Conservation (phyloP, 2,797 vertebrate genomes). For the Salarias fasciatus region DNA sequence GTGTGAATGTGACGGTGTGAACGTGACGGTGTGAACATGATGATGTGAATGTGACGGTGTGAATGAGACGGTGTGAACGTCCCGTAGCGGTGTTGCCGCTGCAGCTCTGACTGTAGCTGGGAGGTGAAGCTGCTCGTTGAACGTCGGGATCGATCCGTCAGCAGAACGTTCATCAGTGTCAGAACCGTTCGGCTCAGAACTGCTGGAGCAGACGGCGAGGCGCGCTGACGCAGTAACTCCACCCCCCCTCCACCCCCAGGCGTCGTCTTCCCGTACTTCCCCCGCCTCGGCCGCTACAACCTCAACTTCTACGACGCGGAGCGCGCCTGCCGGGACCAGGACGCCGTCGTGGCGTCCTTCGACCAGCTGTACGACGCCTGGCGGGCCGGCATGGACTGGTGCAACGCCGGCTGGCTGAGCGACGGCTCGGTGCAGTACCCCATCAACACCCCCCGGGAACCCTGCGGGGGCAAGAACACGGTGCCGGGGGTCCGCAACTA, state of each 20-base stretch:
- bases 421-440: conserved; percentile 96
- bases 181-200: too few species aligned
- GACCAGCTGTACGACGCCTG: conserved; percentile 94
- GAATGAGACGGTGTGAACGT: too few species aligned
- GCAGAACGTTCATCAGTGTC: conserved; percentile 26
- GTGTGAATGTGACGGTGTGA: too few species aligned
- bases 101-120: too few species aligned
- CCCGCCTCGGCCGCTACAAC: conserved; percentile 92
- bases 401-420: conserved; percentile 95
- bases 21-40: too few species aligned
- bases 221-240: neutral
- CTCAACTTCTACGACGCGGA: conserved; percentile 92
- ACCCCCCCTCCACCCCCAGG: conserved; percentile 73
- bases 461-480: conserved; percentile 92
- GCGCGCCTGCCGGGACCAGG: conserved; percentile 89
- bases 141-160: conserved; percentile 41
- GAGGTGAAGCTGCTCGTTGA: conserved; percentile 2
- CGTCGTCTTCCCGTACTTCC: conserved; percentile 92
- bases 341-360: conserved; percentile 90
- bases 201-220: too few species aligned
- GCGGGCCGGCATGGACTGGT: conserved; percentile 94
- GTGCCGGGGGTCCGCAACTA: conserved; percentile 92
- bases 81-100: too few species aligned
- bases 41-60: too few species aligned
- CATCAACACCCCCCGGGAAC: conserved; percentile 91